phyloP scores from a whole-genome alignment of 2,113 vertebrate species.

The Ammodytes dubius region DNA sequence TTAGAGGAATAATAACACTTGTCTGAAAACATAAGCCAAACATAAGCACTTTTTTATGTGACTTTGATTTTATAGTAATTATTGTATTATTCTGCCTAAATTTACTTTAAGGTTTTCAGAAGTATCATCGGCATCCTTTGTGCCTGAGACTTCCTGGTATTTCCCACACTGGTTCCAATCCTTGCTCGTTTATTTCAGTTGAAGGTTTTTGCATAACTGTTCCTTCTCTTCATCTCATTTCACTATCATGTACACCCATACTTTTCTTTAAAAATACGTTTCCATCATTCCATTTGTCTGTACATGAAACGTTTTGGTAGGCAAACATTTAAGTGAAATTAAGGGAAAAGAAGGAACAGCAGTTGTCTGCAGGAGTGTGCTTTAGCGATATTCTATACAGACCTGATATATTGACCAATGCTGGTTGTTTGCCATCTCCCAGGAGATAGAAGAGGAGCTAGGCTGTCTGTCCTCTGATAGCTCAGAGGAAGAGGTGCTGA shows the following conservation, averaged over 20 bases:
- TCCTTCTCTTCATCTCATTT: slow-evolving; percentile 71
- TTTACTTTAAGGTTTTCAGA: neutral
- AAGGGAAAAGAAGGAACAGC: slow-evolving; percentile 59
- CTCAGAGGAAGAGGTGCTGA: slow-evolving; percentile 95
- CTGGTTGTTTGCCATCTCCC: slow-evolving; percentile 85
- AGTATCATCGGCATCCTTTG: neutral
- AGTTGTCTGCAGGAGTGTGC: slow-evolving; percentile 1
- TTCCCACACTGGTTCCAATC: slow-evolving; percentile 21
- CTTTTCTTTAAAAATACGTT: neutral
- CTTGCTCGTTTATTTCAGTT: slow-evolving; percentile 49
- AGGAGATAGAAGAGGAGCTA: slow-evolving; percentile 95
- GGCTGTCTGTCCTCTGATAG: slow-evolving; percentile 92
- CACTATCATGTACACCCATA: slow-evolving; percentile 3
- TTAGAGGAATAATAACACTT: no score
- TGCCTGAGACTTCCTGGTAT: neutral
- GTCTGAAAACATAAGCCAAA: neutral
- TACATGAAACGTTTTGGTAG: neutral
- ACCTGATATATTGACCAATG: slow-evolving; percentile 53
- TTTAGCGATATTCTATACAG: neutral
- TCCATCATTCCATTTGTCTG: slow-evolving; percentile 14
- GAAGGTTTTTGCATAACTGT: slow-evolving; percentile 13
- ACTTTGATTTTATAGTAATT: neutral
- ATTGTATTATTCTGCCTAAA: neutral
- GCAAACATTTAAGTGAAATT: slow-evolving; percentile 16
- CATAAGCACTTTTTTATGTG: neutral